Base-by-base conservation (phyloP, 2,113 vertebrate genomes). In the Penelope pileata region DNA sequence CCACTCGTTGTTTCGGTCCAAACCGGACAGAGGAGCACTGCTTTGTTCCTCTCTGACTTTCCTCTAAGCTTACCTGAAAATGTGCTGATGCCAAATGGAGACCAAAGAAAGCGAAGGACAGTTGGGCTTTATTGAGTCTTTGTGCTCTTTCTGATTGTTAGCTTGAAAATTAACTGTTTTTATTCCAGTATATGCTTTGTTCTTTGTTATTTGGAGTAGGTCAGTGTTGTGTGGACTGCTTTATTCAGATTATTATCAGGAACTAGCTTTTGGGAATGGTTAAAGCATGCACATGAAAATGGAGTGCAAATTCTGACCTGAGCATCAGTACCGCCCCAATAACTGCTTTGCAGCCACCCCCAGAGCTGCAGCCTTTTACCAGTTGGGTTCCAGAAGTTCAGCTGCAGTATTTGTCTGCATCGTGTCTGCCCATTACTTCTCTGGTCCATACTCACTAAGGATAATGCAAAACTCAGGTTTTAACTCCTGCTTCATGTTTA, bases 341-440 rank as follows among this genome's bases (percentile, higher is more conserved):
- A 2, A 11, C 30, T 54, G 16, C 29, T 54, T 54, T n/a, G n/a
- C n/a, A n/a, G n/a, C n/a, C n/a, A n/a, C n/a, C n/a, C n/a, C n/a
- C n/a, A 27, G 29, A 50, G 9, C n/a, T 42, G 17, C 45, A 43
- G 21, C 29, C 6, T 72, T 75, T 64, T 48, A 12, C 9, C 27
- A 26, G 14, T 12, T 5, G 17, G 5, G 16, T 29, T 66, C 50
- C 24, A 18, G 7, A 82, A 66, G 5, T 67, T 32, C 43, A 50
- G 40, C 38, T 30, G 9, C 4, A 7, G 23, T n/a, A 34, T 23
- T 62, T 40, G 18, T 38, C 69, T 70, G 1, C 0, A 0, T 53
- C 10, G 69, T 1, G 1, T 22, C 34, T 16, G 8, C 23, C 45
- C 32, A 15, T 38, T 54, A 16, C 40, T 64, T 80, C 58, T 72